phyloP scores from a whole-genome alignment of 2,113 vertebrate genomes.

The Picathartes gymnocephalus region DNA sequence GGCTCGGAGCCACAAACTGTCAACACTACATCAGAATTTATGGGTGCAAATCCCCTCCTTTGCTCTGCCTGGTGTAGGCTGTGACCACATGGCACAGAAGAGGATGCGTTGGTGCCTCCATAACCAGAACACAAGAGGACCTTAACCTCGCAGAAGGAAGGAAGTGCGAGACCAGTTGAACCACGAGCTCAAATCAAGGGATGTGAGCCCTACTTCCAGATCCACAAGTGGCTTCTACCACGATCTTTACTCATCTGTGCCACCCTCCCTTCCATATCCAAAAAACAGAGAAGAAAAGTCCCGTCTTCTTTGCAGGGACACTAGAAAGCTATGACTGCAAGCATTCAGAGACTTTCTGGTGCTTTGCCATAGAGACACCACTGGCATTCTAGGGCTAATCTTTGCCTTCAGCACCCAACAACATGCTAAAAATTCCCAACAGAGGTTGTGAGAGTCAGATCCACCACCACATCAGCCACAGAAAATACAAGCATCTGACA shows the following conservation, averaged over 20 bases:
- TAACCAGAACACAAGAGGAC: not conserved
- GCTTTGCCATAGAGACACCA: not conserved
- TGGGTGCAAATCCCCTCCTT: not conserved
- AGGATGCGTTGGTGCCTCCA: not conserved
- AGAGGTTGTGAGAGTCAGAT: not conserved
- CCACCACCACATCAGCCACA: not conserved
- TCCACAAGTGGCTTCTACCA: not conserved
- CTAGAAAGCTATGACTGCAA: not conserved
- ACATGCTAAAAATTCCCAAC: not conserved
- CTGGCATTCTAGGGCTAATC: not conserved
- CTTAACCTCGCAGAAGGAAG: not conserved
- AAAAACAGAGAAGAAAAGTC: not conserved
- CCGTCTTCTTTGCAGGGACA: not conserved
- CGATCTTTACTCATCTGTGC: not conserved
- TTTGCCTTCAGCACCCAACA: not conserved
- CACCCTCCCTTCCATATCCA: not conserved
- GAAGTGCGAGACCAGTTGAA: not conserved
- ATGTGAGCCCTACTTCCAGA: not conserved
- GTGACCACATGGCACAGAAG: not conserved
- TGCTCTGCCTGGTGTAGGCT: not conserved
- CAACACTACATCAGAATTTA: not conserved
- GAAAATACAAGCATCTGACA: not conserved
- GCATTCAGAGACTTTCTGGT: not conserved
- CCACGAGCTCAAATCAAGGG: not conserved
- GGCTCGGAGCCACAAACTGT: not conserved